These are phyloP conservation scores for Nephrotoma guestfalica DNA, from an alignment of 2,888 invertebrate species.

Conservation along the genomic window DNA sequence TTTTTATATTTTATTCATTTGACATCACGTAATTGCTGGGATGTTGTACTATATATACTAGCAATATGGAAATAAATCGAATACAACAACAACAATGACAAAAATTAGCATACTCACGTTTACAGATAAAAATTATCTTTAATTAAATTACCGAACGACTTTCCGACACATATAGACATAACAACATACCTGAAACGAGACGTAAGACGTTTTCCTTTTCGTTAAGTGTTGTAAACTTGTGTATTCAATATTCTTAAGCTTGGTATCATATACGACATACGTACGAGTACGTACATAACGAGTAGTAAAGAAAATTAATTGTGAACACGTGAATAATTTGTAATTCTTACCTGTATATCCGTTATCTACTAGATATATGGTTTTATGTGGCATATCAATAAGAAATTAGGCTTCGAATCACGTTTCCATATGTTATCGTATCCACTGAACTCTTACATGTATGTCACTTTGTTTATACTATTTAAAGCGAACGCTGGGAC, in stretches of 20 bases:
- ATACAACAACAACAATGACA: background rate
- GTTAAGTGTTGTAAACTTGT: too few species aligned
- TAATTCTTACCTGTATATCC: background rate
- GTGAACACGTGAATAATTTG: background rate
- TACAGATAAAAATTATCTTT: background rate
- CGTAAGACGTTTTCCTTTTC: too few species aligned
- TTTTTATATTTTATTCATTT: background rate
- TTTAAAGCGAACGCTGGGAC: too few species aligned
- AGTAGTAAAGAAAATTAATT: background rate
- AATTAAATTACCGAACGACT: background rate
- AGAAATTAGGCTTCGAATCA: background rate
- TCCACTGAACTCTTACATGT: background rate
- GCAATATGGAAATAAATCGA: background rate
- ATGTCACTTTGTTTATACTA: background rate
- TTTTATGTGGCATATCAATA: background rate
- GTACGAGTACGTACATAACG: background rate
- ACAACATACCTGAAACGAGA: too few species aligned
- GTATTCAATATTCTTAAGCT: background rate
- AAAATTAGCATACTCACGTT: background rate
- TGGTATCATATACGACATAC: background rate
- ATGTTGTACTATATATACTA: background rate
- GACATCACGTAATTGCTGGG: background rate
- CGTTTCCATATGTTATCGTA: background rate
- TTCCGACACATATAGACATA: background rate
- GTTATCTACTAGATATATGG: background rate